A percentile compares a stretch with the other conserved stretches of the same genome.
Evolutionary conservation across 2,797 vertebrate species (phyloP).

Genomic region (Melopsittacus undulatus): DNA sequence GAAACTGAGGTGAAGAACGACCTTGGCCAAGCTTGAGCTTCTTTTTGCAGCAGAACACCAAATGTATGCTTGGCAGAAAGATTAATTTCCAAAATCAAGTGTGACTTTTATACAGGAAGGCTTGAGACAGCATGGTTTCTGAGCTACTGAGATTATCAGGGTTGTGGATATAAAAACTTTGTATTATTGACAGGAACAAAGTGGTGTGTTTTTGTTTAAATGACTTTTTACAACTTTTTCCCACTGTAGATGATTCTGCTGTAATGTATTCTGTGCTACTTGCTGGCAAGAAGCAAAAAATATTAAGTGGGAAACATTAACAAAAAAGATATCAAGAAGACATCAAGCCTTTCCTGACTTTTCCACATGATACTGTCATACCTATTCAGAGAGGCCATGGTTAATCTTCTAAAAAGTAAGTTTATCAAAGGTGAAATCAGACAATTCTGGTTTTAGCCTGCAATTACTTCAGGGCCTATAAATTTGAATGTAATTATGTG

Average conservation of each 20-base stretch:
- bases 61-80: not conserved
- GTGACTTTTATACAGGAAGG: not conserved
- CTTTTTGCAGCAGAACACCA: not conserved
- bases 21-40: not conserved
- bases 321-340: not conserved
- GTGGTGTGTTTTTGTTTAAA: not conserved
- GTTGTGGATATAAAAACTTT: not conserved
- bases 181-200: not conserved
- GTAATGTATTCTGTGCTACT: not conserved
- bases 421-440: not conserved
- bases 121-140: not conserved
- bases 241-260: not conserved
- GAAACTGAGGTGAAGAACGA: not conserved
- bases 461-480: conserved; percentile 18
- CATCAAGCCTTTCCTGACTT: not conserved
- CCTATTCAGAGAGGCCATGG: not conserved
- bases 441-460: not conserved
- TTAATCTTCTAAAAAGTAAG: not conserved
- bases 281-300: not conserved
- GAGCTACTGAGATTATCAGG: not conserved
- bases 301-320: not conserved
- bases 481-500: conserved; percentile 32
- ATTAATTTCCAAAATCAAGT: not conserved
- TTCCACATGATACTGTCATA: not conserved
- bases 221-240: not conserved